Evolutionary conservation across 2,113 vertebrate genomes (phyloP), one percentile per base, ranked within the genome.

Genomic region (Andinoacara biseriatus): DNA sequence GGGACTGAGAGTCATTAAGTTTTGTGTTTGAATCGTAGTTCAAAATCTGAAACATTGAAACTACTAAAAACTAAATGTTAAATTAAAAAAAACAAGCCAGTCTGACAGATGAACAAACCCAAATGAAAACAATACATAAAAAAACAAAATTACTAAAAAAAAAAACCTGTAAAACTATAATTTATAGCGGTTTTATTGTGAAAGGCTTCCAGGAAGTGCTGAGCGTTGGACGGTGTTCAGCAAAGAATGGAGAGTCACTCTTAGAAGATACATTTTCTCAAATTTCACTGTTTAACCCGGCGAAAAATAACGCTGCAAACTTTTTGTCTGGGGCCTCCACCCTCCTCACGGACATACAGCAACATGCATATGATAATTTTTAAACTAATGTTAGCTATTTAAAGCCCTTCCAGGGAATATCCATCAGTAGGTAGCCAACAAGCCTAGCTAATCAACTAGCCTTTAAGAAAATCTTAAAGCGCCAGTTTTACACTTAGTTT

Each of bases 111-210:
- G 5, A 17, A 17, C 17, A 2, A 49, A 49, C 6, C 46, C 1
- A 52, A 52, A 17, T 7, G 2, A 15, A 49, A 49, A 49, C 15
- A 49, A 17, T 46, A 43, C 43, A 4, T 15, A 5, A 49, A 17
- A 52, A 52, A 18, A 18, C 15, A 17, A 17, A 7, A 18, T 7
- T 33, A 3, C 40, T 46, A 5, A 33, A 33, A 33, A 33, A 33
- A 1, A 33, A 38, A 5, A 33, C 1, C 1, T 33, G 4, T 33
- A 5, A 33, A 33, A 33, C 31, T 9, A 1, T 1, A 38, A 3
- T 38, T 38, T 38, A 38, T 38, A 38, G 9, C 1, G 7, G 8
- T 80, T 61, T 89, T 87, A 83, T 61, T 86, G 38, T 80, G 6
- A 78, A 85, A 63, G 0, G 1, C 2, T 3, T 22, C 18, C 74